phyloP scores from a whole-genome alignment of 1,140 invertebrate genomes.

The Sitobion miscanthi region DNA sequence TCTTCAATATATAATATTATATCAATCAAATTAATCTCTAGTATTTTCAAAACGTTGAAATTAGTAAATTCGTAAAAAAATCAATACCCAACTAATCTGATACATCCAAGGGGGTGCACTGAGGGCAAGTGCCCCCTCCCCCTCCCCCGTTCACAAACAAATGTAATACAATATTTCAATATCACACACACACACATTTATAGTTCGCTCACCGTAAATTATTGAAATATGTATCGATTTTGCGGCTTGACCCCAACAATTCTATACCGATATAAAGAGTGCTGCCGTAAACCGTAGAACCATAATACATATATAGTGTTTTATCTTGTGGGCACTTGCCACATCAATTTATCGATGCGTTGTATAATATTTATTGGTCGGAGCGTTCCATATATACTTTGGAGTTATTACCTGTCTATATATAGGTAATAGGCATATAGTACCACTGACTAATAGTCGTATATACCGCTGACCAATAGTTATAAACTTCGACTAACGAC shows the following conservation, averaged over 20 bases:
- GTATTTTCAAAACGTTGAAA: too few relatives aligned
- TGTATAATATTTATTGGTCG: neutral
- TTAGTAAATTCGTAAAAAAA: too few relatives aligned
- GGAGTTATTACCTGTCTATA: neutral
- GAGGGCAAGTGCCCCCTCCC: too few relatives aligned
- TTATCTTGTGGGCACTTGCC: neutral
- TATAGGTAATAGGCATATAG: neutral
- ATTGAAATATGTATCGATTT: neutral
- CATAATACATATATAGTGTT: neutral
- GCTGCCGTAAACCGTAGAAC: neutral
- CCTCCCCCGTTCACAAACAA: too few relatives aligned
- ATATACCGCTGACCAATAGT: neutral
- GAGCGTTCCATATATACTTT: neutral
- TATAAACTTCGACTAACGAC: conserved; percentile 3
- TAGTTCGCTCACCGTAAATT: neutral
- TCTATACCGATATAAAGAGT: neutral
- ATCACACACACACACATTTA: neutral
- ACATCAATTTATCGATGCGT: neutral
- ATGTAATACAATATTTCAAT: neutral
- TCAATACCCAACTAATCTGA: too few relatives aligned
- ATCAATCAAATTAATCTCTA: too few relatives aligned
- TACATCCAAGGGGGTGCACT: too few relatives aligned
- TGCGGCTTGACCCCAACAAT: neutral
- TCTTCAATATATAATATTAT: too few relatives aligned
- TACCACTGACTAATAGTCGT: neutral